These are phyloP conservation scores for Patella caerulea DNA, from an alignment of 2,888 invertebrate species.

Conservation along the genomic window DNA sequence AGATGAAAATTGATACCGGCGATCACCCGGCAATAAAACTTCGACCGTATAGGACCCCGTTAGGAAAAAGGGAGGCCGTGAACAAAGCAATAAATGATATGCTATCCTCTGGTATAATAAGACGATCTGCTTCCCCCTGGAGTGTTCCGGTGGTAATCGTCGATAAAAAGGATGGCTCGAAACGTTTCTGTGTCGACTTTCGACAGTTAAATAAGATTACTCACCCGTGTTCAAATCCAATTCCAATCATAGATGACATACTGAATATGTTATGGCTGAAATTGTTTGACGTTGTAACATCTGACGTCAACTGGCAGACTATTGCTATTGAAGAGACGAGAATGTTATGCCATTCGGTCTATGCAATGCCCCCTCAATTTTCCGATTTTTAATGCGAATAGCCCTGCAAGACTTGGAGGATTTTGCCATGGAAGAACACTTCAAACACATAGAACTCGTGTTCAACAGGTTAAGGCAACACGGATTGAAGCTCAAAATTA, in stretches of 20 bases:
- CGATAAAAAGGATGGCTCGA: slow-evolving; percentile 27
- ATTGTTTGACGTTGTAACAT: too few relatives aligned
- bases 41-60: slow-evolving; percentile 31
- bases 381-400: slow-evolving; percentile 29
- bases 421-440: slow-evolving; percentile 37
- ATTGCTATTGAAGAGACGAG: too few relatives aligned
- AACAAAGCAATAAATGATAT: slow-evolving; percentile 37
- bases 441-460: slow-evolving; percentile 24
- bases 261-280: background rate
- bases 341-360: slow-evolving; percentile 34
- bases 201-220: slow-evolving; percentile 24
- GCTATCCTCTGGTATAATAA: slow-evolving; percentile 29
- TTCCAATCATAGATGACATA: slow-evolving; percentile 35
- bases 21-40: slow-evolving; percentile 30
- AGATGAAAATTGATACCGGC: slow-evolving; percentile 21
- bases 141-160: slow-evolving; percentile 30
- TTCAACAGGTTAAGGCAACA: slow-evolving; percentile 29
- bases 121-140: slow-evolving; percentile 29
- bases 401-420: slow-evolving; percentile 29
- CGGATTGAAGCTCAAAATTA: slow-evolving; percentile 31
- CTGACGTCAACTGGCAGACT: too few relatives aligned
- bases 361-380: slow-evolving; percentile 27
- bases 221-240: slow-evolving; percentile 26
- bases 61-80: slow-evolving; percentile 29
- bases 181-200: slow-evolving; percentile 3